Evolutionary conservation across 2,888 invertebrate species (phyloP).

Genomic region (Agrotis puta): DNA sequence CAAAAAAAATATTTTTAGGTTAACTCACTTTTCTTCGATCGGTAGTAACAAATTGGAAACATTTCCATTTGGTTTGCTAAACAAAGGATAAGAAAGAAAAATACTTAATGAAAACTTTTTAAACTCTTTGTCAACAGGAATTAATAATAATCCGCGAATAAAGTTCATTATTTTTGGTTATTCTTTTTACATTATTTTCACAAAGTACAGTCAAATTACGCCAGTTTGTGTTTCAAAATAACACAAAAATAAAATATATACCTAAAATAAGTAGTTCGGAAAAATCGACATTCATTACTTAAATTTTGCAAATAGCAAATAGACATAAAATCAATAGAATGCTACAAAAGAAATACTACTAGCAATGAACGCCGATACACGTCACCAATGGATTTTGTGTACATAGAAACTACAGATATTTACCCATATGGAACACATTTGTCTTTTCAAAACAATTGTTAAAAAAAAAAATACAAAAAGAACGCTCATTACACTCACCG

Average conservation of each 20-base stretch:
- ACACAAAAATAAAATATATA: neutral
- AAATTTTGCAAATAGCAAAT: neutral
- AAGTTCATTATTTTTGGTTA: neutral
- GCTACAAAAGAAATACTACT: too few species aligned
- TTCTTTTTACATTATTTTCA: neutral
- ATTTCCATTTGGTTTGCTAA: slow-evolving; percentile 69
- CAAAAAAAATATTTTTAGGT: too few species aligned
- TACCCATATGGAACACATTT: slow-evolving; percentile 14
- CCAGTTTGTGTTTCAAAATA: neutral
- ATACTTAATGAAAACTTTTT: slow-evolving; percentile 2
- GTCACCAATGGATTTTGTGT: neutral
- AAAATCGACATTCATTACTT: neutral
- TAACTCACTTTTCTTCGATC: slow-evolving; percentile 74
- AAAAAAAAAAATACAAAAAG: too few species aligned
- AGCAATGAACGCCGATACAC: neutral
- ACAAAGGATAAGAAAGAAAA: slow-evolving; percentile 55
- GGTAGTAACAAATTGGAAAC: slow-evolving; percentile 65
- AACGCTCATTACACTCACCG: too few species aligned
- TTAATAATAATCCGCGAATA: too few species aligned
- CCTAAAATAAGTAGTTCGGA: neutral
- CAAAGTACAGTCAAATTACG: neutral
- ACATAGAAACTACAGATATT: neutral
- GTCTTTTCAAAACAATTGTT: neutral
- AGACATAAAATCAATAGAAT: too few species aligned
- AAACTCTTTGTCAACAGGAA: neutral